Evolutionary conservation across 2,797 vertebrate species (phyloP).

Genomic region (Diceros bicornis): DNA sequence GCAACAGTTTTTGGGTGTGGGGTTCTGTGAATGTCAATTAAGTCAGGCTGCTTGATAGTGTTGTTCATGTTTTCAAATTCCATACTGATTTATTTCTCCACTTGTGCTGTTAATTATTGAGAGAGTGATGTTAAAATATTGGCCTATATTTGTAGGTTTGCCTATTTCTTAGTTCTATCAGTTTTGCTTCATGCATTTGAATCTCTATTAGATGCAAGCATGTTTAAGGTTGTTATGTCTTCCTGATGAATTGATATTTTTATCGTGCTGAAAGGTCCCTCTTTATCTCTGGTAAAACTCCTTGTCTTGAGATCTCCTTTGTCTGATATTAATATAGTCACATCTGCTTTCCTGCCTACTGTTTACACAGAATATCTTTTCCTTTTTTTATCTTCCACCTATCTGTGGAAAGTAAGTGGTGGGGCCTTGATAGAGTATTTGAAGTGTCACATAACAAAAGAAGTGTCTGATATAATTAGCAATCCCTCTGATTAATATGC

Average conservation of each 20-base stretch:
- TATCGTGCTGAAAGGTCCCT: background rate
- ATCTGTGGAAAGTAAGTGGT: background rate
- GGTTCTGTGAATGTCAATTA: background rate
- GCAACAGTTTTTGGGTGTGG: background rate
- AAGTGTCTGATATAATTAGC: background rate
- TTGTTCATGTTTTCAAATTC: conserved; percentile 32
- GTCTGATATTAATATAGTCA: background rate
- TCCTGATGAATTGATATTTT: background rate
- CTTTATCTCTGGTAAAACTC: background rate
- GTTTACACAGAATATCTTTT: background rate
- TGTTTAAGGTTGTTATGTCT: background rate
- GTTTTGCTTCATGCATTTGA: background rate
- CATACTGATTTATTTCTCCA: background rate
- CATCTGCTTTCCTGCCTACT: background rate
- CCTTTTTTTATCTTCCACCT: background rate
- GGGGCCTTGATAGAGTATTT: background rate
- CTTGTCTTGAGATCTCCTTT: background rate
- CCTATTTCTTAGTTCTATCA: background rate
- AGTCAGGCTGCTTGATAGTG: background rate
- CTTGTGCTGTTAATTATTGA: background rate
- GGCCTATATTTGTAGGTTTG: background rate
- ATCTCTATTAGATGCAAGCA: background rate
- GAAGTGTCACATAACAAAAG: background rate
- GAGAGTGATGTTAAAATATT: background rate
- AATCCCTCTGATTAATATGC: background rate